Evolutionary conservation across 2,113 vertebrate species (phyloP).

Genomic region (Coregonus clupeaformis): DNA sequence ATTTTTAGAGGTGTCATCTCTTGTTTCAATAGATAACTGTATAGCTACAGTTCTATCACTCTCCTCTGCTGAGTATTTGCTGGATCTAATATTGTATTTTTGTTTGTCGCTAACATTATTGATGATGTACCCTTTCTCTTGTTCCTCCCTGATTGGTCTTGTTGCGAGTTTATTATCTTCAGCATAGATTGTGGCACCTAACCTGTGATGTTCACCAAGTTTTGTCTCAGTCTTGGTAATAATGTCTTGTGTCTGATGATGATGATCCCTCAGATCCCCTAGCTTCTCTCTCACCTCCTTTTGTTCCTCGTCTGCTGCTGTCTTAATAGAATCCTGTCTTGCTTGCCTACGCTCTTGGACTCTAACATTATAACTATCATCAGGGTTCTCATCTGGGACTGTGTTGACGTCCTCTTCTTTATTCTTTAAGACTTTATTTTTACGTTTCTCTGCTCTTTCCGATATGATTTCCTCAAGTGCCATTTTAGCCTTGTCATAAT

Average conservation of each 20-base stretch:
- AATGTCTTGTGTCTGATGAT: constrained; percentile 54
- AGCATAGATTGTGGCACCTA: constrained; percentile 15
- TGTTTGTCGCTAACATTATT: not conserved
- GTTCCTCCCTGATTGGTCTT: constrained; percentile 13
- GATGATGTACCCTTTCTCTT: constrained; percentile 11
- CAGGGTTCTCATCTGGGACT: constrained; percentile 14
- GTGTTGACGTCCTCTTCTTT: constrained; percentile 27
- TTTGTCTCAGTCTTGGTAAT: constrained; percentile 52
- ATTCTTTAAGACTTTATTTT: constrained; percentile 25
- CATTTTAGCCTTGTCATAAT: constrained; percentile 69
- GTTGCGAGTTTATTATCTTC: constrained; percentile 4
- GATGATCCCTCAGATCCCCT: constrained; percentile 52
- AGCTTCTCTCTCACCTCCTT: constrained; percentile 48
- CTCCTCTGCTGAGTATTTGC: constrained; percentile 19
- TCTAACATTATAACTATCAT: constrained; percentile 26
- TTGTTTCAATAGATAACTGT: constrained; percentile 38
- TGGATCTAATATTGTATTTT: constrained; percentile 4
- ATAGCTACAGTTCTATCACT: constrained; percentile 15
- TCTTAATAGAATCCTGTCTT: not conserved
- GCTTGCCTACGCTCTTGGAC: constrained; percentile 31
- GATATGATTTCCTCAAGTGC: constrained; percentile 72
- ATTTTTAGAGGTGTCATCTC: constrained; percentile 19
- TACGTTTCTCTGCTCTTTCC: constrained; percentile 64
- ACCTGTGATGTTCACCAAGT: constrained; percentile 40
- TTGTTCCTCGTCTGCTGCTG: constrained; percentile 30